Base-by-base conservation (phyloP, 2,113 vertebrate genomes). In the Albula goreensis region DNA sequence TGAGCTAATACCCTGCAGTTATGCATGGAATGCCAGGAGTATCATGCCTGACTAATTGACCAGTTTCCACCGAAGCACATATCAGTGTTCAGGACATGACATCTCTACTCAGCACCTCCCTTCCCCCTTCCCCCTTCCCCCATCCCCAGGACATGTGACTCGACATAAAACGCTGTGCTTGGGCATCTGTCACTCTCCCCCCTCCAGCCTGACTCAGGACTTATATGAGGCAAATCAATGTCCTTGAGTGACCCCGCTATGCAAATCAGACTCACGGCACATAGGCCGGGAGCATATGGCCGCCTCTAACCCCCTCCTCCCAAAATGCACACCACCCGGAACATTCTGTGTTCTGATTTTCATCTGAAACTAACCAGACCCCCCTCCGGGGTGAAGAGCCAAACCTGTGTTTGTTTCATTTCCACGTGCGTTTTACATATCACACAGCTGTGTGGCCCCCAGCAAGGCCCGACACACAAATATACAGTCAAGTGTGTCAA, bases 191-290 rank as follows among this genome's bases (percentile, higher is more conserved):
- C 31, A 12, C 9, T 41, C 31, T 70, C 77, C n/a, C 4, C 41
- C 70, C 31, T 17, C 80, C 19, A 2, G 48, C 77, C 82, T 86
- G 85, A 5, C 82, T 82, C 50, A 66, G 48, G 81, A 66, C 70
- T 66, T 77, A 78, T 13, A 15, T 7, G 9, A 86, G 80, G 80
- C 85, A 86, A 83, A 86, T 82, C 5, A 78, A 41, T 49, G 85
- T 83, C 81, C 81, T 86, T 86, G 85, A 86, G 50, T 60, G 77
- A 86, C 81, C 85, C 31, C 49, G 79, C 78, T 86, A 78, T 77
- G 50, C 85, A 83, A 86, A 82, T 86, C n/a, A 78, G 56, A 53
- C 82, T 31, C 66, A 25, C 51, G 6, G 15, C 78, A 82, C 80
- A 31, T 56, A 25, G 57, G 50, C 85, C 74, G 25, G 25, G 60